phyloP scores from a whole-genome alignment of 2,888 invertebrate genomes.

The Orthosia gothica region DNA sequence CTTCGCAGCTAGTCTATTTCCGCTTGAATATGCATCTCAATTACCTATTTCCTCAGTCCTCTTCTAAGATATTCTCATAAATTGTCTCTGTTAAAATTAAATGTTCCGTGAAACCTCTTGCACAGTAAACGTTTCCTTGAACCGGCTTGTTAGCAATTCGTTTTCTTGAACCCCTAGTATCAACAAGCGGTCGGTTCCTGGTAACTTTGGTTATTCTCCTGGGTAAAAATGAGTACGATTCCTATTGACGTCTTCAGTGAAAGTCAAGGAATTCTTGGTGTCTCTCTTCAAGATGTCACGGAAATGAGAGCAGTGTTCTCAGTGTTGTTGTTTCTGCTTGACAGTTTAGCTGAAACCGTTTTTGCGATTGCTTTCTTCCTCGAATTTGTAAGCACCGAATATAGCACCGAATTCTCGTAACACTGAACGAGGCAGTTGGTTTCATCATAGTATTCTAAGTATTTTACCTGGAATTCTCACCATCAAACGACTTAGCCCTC shows the following conservation, averaged over 20 bases:
- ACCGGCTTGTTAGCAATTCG: conserved; percentile 27
- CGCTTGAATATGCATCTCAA: not conserved
- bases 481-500: no score
- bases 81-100: conserved; percentile 44
- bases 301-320: not conserved
- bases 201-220: conserved; percentile 16
- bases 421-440: not conserved
- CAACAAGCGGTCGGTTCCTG: conserved; percentile 34
- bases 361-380: not conserved
- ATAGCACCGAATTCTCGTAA: not conserved
- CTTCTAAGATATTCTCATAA: conserved; percentile 46
- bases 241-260: not conserved
- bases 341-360: not conserved
- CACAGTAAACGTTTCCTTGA: conserved; percentile 38
- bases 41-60: conserved; percentile 19
- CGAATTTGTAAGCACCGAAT: not conserved
- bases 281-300: no score
- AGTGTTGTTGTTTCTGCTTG: not conserved
- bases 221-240: conserved; percentile 1
- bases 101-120: conserved; percentile 47
- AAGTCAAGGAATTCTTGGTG: not conserved
- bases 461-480: not conserved
- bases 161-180: conserved; percentile 35
- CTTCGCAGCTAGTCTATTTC: conserved; percentile 11
- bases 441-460: not conserved